These are phyloP conservation scores for Cyrtorhinus lividipennis DNA, from an alignment of 1,140 invertebrate genomes.

Conservation along the genomic window DNA sequence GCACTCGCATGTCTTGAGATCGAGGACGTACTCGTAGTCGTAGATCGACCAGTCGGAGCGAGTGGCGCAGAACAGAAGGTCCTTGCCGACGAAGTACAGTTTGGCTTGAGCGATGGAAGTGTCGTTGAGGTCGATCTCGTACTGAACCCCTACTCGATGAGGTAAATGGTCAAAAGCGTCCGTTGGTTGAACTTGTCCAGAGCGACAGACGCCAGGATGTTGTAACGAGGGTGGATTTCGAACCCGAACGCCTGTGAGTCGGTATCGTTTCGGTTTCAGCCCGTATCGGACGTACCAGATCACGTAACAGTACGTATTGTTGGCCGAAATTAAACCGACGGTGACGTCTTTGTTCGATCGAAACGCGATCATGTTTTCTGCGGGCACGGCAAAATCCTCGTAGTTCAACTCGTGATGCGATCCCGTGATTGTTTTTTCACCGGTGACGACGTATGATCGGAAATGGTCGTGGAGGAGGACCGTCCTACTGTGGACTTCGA, in stretches of 20 bases:
- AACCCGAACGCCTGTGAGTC: conserved; percentile 8
- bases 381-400: conserved; percentile 7
- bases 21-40: not conserved
- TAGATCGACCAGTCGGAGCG: conserved; percentile 6
- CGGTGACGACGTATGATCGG: conserved; percentile 7
- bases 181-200: conserved; percentile 11
- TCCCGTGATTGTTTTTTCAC: conserved; percentile 3
- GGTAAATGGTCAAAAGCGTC: not conserved
- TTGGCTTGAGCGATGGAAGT: conserved; percentile 10
- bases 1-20: conserved; percentile 11
- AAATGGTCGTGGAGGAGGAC: conserved; percentile 6
- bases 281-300: conserved; percentile 9
- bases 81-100: conserved; percentile 3
- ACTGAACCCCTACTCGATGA: conserved; percentile 5
- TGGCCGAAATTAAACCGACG: not conserved
- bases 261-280: not conserved
- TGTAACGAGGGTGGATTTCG: conserved; percentile 5
- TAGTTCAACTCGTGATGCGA: not conserved
- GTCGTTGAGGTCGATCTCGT: conserved; percentile 12
- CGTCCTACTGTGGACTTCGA: not conserved
- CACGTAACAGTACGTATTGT: not conserved
- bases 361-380: not conserved
- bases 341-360: conserved; percentile 11
- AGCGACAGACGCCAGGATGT: conserved; percentile 9
- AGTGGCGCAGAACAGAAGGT: conserved; percentile 4